These are phyloP conservation scores for Chrysotoxum bicinctum DNA, from an alignment of 2,888 invertebrate species.

Conservation along the genomic window DNA sequence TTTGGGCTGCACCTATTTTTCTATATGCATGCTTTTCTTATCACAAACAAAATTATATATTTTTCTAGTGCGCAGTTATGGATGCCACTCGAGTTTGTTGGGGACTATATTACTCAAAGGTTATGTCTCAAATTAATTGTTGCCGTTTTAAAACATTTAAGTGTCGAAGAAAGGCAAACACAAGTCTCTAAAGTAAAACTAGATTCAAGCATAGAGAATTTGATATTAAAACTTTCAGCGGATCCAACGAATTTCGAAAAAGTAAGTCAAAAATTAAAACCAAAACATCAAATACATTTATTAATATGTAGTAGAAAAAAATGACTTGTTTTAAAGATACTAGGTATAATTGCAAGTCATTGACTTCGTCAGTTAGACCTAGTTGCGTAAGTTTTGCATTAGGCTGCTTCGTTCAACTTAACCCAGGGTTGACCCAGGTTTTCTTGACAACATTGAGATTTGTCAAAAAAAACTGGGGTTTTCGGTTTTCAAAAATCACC, in stretches of 20 bases:
- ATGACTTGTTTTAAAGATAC: no score
- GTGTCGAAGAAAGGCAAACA: conserved; percentile 33
- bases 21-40: background rate
- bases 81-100: conserved; percentile 74
- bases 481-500: no score
- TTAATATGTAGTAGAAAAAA: no score
- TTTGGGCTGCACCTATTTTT: background rate
- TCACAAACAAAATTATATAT: background rate
- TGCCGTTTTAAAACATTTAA: conserved; percentile 68
- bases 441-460: no score
- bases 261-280: conserved; percentile 60
- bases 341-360: no score
- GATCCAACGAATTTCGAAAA: conserved; percentile 68
- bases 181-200: conserved; percentile 31
- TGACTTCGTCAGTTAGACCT: no score
- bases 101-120: conserved; percentile 75
- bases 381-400: no score
- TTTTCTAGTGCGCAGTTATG: conserved; percentile 73
- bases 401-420: no score
- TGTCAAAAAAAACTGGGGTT: no score
- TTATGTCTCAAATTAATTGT: conserved; percentile 71
- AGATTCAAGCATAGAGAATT: conserved; percentile 13
- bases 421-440: no score
- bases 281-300: no score
- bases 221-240: conserved; percentile 43